These are phyloP conservation scores for Oreochromis spilurus DNA, from an alignment of 2,113 vertebrate species.

Conservation along the genomic window DNA sequence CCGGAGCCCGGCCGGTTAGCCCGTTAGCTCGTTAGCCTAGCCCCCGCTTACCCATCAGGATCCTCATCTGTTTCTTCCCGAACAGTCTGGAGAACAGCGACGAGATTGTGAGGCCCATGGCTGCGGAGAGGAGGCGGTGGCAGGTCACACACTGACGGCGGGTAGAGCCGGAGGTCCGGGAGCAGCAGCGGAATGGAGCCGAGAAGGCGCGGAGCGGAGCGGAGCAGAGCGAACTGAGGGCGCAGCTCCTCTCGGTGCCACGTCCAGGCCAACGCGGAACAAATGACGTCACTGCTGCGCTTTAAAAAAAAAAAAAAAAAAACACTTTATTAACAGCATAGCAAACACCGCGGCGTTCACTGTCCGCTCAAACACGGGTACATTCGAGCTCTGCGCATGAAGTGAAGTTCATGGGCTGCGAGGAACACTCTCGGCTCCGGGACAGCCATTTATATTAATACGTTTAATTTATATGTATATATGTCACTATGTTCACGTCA, in stretches of 20 bases:
- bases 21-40: conserved; percentile 4
- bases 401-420: neutral
- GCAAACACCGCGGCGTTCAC: accelerated
- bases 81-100: conserved; percentile 79
- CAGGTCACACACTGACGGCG: neutral
- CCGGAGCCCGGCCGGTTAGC: neutral
- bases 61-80: conserved; percentile 90
- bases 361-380: neutral
- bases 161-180: neutral
- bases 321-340: conserved; percentile 36
- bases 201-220: neutral
- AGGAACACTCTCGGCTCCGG: neutral
- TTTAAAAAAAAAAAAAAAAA: neutral
- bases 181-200: neutral
- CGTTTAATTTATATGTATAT: neutral
- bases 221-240: neutral
- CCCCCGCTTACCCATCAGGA: conserved; percentile 77
- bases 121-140: neutral
- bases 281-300: conserved; percentile 54
- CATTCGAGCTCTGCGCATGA: neutral
- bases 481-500: neutral
- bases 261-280: conserved; percentile 72
- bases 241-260: conserved; percentile 57
- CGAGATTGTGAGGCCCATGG: conserved; percentile 82
- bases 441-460: neutral